A percentile compares a stretch with the other conserved stretches of the same genome.
These are phyloP conservation scores for Patiria pectinifera DNA, from an alignment of 53 echinoderm and acorn worm species.

Conservation along the genomic window DNA sequence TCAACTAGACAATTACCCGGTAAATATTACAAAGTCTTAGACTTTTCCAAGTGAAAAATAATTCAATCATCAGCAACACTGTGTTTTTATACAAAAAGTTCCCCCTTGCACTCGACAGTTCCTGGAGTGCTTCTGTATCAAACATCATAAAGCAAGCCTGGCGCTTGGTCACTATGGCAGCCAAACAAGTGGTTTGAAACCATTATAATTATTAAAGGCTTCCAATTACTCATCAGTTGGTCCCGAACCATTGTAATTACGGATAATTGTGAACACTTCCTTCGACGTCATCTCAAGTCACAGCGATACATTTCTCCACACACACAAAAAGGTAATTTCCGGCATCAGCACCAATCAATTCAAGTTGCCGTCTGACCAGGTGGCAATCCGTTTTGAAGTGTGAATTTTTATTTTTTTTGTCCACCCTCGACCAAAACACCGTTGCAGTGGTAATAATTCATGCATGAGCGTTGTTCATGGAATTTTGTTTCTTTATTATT, in stretches of 20 bases:
- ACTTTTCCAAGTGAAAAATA: no score
- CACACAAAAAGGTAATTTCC: slow-evolving; percentile 39
- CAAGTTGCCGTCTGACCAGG: neutral
- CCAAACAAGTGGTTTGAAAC: neutral
- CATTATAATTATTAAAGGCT: neutral
- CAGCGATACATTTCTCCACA: neutral
- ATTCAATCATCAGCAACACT: no score
- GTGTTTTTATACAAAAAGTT: no score
- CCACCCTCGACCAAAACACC: neutral
- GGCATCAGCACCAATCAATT: neutral
- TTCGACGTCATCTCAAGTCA: slow-evolving; percentile 7
- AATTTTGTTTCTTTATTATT: no score
- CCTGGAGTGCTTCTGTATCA: no score
- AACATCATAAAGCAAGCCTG: neutral
- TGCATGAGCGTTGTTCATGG: no score
- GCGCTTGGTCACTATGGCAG: neutral
- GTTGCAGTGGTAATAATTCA: neutral
- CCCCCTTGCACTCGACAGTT: no score
- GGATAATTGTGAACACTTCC: slow-evolving; percentile 9
- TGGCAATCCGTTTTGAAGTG: neutral
- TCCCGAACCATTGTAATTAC: slow-evolving; percentile 6
- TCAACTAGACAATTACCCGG: no score
- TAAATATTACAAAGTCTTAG: no score
- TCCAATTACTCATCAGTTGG: neutral
- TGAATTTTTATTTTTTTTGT: neutral